Conservation (phyloP, 2,797 vertebrate species). For the Sebastes alutus region DNA sequence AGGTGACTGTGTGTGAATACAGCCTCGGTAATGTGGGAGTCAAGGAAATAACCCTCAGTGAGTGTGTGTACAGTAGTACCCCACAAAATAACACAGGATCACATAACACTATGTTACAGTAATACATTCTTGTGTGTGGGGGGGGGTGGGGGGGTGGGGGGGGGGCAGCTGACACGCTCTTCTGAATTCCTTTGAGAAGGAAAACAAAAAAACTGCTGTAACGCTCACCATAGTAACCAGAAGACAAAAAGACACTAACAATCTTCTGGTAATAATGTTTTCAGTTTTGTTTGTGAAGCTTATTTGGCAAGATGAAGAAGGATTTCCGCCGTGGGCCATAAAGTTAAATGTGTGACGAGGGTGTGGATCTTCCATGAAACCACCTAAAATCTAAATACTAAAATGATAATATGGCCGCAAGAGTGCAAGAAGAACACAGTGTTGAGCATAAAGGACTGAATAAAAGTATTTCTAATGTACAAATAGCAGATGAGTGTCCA, state of each 20-base stretch:
- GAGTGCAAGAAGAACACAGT: background rate
- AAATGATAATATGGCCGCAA: background rate
- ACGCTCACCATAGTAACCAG: conserved; percentile 8
- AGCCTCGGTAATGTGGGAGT: background rate
- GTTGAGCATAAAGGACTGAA: background rate
- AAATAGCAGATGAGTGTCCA: background rate
- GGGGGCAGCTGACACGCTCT: background rate
- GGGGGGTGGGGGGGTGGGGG: too few relatives aligned
- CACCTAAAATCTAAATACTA: background rate
- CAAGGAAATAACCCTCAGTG: background rate
- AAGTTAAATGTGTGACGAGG: background rate
- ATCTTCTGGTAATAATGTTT: background rate
- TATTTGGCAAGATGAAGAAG: background rate
- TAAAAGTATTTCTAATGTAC: background rate
- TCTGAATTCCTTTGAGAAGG: conserved; percentile 12
- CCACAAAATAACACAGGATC: background rate
- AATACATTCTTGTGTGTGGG: background rate
- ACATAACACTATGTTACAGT: background rate
- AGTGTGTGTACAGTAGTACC: background rate
- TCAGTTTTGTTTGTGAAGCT: background rate
- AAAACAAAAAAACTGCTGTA: conserved; percentile 18
- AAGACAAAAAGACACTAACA: background rate
- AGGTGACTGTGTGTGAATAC: background rate
- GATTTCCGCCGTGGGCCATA: conserved; percentile 19
- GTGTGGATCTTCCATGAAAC: conserved; percentile 12